These are phyloP conservation scores for Habropoda laboriosa DNA, from an alignment of 1,140 invertebrate species.

Conservation along the genomic window DNA sequence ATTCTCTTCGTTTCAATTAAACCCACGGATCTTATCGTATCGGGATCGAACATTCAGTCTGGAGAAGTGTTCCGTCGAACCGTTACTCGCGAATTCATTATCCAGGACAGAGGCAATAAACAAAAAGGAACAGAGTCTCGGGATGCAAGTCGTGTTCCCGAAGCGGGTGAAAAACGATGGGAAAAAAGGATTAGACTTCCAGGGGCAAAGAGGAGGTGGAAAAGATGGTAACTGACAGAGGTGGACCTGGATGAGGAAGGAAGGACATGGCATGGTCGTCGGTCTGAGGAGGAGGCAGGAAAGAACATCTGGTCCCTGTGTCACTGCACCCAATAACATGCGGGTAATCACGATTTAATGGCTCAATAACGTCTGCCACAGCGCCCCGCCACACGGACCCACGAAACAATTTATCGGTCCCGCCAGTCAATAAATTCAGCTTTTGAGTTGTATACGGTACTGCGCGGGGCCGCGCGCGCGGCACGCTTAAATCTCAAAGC, in stretches of 20 bases:
- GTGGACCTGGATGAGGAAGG: background rate
- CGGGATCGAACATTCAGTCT: background rate
- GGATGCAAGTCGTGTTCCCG: background rate
- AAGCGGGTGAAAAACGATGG: slow-evolving; percentile 10
- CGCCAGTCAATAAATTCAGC: slow-evolving; percentile 77
- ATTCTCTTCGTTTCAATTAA: background rate
- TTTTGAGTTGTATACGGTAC: slow-evolving; percentile 71
- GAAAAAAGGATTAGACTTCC: too few species aligned
- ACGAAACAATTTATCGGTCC: slow-evolving; percentile 76
- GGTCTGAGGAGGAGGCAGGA: slow-evolving; percentile 31
- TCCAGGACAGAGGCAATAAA: background rate
- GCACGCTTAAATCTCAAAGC: slow-evolving; percentile 55
- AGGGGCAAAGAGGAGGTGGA: background rate
- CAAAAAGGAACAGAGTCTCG: background rate
- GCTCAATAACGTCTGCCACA: slow-evolving; percentile 78
- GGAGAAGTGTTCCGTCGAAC: background rate
- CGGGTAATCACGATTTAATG: slow-evolving; percentile 79
- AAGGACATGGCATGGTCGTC: background rate
- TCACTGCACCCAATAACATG: slow-evolving; percentile 76
- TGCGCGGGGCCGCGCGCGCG: slow-evolving; percentile 28
- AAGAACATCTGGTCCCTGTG: slow-evolving; percentile 67
- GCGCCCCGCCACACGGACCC: slow-evolving; percentile 63
- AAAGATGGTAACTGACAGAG: background rate
- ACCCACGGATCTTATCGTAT: background rate
- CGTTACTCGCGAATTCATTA: slow-evolving; percentile 1